Evolutionary conservation across 2,113 vertebrate species (phyloP).

Genomic region (Chlorodrepanis virens): DNA sequence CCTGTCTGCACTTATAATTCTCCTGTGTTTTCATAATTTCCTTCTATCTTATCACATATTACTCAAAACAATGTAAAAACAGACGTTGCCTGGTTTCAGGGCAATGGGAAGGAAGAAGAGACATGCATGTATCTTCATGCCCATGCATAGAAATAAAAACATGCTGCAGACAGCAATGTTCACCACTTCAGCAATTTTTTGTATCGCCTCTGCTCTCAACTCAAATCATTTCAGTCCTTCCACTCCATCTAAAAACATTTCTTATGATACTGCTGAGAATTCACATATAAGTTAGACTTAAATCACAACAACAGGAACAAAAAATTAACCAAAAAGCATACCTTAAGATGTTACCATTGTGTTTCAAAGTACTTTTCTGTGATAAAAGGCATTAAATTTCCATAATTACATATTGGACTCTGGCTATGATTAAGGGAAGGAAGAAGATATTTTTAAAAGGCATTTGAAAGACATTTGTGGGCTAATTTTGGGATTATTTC

Average conservation of each 20-base stretch:
- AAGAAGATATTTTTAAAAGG: not conserved
- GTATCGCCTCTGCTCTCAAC: not conserved
- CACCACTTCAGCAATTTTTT: not conserved
- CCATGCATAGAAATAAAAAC: not conserved
- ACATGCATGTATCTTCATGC: fast-evolving
- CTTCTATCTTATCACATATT: not conserved
- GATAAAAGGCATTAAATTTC: not conserved
- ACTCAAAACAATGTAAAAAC: not conserved
- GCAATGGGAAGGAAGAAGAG: not conserved
- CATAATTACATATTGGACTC: not conserved
- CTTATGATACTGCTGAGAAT: not conserved
- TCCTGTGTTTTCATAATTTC: not conserved
- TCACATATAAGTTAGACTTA: not conserved
- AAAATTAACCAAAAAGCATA: not conserved
- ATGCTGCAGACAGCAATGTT: not conserved
- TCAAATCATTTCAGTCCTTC: not conserved
- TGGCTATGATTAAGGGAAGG: not conserved
- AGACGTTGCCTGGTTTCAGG: not conserved
- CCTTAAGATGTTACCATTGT: not conserved
- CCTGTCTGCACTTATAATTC: not conserved
- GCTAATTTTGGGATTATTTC: not conserved
- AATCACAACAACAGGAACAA: not conserved
- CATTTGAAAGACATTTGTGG: not conserved
- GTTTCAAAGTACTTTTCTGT: not conserved
- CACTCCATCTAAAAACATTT: not conserved